Evolutionary conservation across 92 coral and sea anemone genomes (phyloP), one percentile per base, ranked within the genome.

Genomic region (Porites evermanni): DNA sequence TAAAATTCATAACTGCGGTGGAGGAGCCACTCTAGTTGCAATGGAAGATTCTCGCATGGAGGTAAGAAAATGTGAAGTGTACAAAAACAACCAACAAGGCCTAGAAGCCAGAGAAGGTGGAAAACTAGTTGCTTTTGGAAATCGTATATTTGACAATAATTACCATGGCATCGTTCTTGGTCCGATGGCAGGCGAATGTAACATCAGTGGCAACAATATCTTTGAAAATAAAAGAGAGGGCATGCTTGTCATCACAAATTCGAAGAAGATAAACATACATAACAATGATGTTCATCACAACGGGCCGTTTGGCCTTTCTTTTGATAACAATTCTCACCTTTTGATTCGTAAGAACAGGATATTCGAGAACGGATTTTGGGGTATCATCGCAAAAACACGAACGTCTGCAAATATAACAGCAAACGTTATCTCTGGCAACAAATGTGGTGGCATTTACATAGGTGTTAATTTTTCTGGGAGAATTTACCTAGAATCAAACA

Each of bases 161-260:
- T 65, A 53, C 66, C 93, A 89, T 59, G 98, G 98, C 12, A 23
- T 94, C 8, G 8, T 65, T 44, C 74, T 95, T 68, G 90, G 86
- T 9, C 90, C 93, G 2, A 54, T 53, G n/a, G 84, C 94, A 13
- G 89, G 89, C 1, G 24, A 64, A 47, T 93, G 96, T 82, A 61
- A 64, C 4, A 67, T 95, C 29, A 9, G 50, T 50, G 80, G 38
- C 0, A 88, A 91, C 38, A 87, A 84, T 70, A 79, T 95, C 50
- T 93, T 88, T 60, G 96, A 95, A 88, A 95, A 95, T 81, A 47
- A 44, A 2, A 10, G 71, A 9, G 91, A 90, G 79, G 98, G 98
- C 8, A 78, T 94, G 26, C 66, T 53, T 0, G 89, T 90, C 16
- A 0, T 8, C 0, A 13, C 53, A 12, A 82, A 78, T 18, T 5